Evolutionary conservation across 2,113 vertebrate genomes (phyloP).

Genomic region (Oceanites oceanicus): DNA sequence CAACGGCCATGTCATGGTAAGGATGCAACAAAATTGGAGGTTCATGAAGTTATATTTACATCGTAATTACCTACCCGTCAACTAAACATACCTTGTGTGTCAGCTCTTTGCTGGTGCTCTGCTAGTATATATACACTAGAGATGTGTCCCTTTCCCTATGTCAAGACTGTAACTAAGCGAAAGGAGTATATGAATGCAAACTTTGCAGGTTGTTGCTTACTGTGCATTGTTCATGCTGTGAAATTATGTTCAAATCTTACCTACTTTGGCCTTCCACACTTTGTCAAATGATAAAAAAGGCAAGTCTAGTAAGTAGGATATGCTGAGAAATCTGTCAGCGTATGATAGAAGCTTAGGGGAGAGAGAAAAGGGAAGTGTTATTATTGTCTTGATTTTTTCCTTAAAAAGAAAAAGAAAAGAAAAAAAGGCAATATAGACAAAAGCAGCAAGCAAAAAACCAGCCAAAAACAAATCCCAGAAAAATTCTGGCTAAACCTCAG

Average conservation of each 20-base stretch:
- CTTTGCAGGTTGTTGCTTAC: background rate
- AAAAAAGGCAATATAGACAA: background rate
- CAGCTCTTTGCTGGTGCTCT: background rate
- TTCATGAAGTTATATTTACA: background rate
- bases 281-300: background rate
- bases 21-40: background rate
- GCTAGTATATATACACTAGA: background rate
- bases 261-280: background rate
- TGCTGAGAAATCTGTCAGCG: background rate
- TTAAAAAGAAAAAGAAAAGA: background rate
- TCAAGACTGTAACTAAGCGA: background rate
- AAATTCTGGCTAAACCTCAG: constrained; percentile 7
- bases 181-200: background rate
- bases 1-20: background rate
- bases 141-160: background rate
- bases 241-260: background rate
- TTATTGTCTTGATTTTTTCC: background rate
- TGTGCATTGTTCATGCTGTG: background rate
- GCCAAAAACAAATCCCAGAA: background rate
- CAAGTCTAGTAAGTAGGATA: background rate
- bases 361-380: background rate
- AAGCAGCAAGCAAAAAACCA: background rate
- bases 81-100: background rate
- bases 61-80: background rate
- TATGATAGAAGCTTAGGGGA: background rate